Base-by-base conservation (phyloP, 2,888 invertebrate species). In the Tiphia femorata region DNA sequence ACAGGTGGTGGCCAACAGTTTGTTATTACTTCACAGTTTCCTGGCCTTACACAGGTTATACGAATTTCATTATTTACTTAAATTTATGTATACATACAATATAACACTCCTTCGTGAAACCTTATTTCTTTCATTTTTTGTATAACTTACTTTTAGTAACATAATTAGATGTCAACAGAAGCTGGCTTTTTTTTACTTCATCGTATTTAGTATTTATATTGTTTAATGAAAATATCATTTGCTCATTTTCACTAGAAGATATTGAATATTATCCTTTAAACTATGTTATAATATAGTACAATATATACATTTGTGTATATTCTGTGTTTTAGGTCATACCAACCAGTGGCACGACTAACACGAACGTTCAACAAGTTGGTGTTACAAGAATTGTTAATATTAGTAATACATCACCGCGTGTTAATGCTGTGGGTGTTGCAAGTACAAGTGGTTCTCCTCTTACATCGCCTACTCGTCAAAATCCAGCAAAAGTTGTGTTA, bases 311-410 rank as follows among this genome's bases (percentile, higher is more conserved):
- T 6, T 20, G 3, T 46, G 1, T n/a, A 4, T 29, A 30, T 48
- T 7, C 30, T 17, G 6, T 57, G 38, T 43, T n/a, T 64, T 3
- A 84, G 84, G 83, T 84, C 37, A 72, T 83, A 65, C 77, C 80
- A 25, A 78, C 75, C 50, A 76, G 76, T 51, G 74, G 77, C 8
- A 74, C 80, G 14, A 76, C 81, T 48, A 82, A 70, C 51, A 70
- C 83, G 6, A 77, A 77, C 23, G 62, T 77, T 42, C 83, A 84
- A 58, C 85, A 85, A 72, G 80, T 84, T 27, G 85, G 86, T 23
- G 85, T 86, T 46, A 85, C 86, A 20, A 84, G 87, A 38, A 85
- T 87, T 54, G 86, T 87, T 62, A 87, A 85, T 68, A 84, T 87
- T 52, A 67, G 76, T 12, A 70, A 72, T 14, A 62, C 75, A 1